phyloP scores from a whole-genome alignment of 2,888 invertebrate genomes.

The Antitype chi region DNA sequence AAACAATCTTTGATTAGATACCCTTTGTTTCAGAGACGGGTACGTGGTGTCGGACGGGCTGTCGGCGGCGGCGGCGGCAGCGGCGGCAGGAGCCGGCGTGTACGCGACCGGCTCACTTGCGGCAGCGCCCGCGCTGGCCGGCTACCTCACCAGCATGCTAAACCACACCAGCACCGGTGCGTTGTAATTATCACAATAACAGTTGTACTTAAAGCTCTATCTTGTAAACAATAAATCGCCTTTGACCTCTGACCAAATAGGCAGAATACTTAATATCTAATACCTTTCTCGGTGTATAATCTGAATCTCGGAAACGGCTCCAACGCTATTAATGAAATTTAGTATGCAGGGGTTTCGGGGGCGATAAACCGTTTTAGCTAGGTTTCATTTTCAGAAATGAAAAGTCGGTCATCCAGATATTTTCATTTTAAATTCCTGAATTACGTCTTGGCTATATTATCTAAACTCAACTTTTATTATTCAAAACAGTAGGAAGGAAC shows the following conservation, averaged over 20 bases:
- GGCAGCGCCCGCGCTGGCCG: conserved; percentile 87
- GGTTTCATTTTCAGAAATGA: too few species aligned
- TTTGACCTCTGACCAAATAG: neutral
- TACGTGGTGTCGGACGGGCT: conserved; percentile 76
- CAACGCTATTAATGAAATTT: too few species aligned
- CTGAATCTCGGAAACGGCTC: too few species aligned
- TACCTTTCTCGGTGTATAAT: too few species aligned
- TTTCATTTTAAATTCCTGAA: neutral
- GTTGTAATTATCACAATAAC: neutral
- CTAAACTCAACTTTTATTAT: neutral
- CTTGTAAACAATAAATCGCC: neutral
- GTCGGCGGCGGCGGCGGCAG: conserved; percentile 62
- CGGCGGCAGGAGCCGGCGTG: conserved; percentile 12
- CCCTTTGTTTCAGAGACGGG: conserved; percentile 70
- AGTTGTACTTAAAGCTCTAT: neutral
- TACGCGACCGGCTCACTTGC: conserved; percentile 84
- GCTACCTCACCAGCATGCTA: conserved; percentile 89
- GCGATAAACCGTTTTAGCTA: too few species aligned
- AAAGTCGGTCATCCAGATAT: too few species aligned
- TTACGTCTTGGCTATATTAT: neutral
- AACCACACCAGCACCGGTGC: conserved; percentile 82
- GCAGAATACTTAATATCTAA: too few species aligned
- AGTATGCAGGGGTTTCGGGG: too few species aligned
- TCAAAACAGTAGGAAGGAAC: too few species aligned
- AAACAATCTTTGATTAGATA: neutral